A percentile compares a stretch with the other conserved stretches of the same genome.
phyloP scores from a whole-genome alignment of 2,888 invertebrate genomes.

The Arctia plantaginis region DNA sequence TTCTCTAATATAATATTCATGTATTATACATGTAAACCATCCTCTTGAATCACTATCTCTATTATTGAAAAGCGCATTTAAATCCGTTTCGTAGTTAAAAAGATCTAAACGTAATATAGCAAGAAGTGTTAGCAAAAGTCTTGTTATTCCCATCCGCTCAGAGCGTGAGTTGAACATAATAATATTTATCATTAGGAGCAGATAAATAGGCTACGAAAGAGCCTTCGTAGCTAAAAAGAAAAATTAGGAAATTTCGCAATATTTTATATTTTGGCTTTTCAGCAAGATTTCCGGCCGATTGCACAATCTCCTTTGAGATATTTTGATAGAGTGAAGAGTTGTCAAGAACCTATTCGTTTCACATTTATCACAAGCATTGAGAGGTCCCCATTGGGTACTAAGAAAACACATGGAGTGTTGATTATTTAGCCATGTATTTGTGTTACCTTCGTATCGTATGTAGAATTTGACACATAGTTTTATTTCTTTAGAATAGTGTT shows the following conservation, averaged over 20 bases:
- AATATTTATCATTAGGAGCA: neutral
- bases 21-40: too few species aligned
- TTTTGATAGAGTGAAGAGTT: conserved; percentile 60
- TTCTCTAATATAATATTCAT: too few species aligned
- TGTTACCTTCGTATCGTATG: neutral
- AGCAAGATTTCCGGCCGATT: conserved; percentile 45
- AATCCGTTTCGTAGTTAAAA: too few species aligned
- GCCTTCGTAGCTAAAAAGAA: conserved; percentile 19
- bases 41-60: too few species aligned
- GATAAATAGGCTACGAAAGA: conserved; percentile 16
- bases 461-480: neutral
- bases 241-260: conserved; percentile 28
- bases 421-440: conserved; percentile 26
- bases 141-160: too few species aligned
- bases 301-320: conserved; percentile 53
- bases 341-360: conserved; percentile 61
- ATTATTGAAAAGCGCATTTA: too few species aligned
- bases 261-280: conserved; percentile 34
- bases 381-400: conserved; percentile 47
- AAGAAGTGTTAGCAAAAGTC: too few species aligned
- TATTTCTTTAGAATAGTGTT: neutral
- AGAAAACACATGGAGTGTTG: conserved; percentile 43
- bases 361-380: conserved; percentile 61
- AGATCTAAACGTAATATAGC: too few species aligned
- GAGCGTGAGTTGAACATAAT: neutral